Conservation (phyloP, 2,113 vertebrate species). For the Proteles cristata region DNA sequence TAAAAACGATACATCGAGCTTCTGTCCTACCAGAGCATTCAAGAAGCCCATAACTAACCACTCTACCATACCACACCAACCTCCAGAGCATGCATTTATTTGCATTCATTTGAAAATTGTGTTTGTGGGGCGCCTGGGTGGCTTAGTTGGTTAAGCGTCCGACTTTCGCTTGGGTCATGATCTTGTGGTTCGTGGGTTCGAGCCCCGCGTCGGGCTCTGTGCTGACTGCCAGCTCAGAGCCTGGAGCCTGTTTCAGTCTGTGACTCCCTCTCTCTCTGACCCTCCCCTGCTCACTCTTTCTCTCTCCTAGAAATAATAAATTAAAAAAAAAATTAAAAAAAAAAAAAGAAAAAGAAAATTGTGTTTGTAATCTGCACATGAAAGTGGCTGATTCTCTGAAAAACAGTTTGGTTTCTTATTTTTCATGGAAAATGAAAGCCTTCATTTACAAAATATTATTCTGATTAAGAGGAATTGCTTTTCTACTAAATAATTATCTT, state of each 20-base stretch:
- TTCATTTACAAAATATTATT: background rate
- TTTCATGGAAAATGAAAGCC: background rate
- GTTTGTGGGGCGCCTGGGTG: too few species aligned
- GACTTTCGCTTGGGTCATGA: too few species aligned
- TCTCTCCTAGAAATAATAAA: too few species aligned
- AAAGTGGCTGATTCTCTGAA: background rate
- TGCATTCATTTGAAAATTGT: conserved; percentile 18
- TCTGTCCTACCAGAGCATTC: background rate
- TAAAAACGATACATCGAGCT: background rate
- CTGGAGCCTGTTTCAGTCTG: too few species aligned
- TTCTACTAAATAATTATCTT: background rate
- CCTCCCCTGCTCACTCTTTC: too few species aligned
- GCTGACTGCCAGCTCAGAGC: too few species aligned
- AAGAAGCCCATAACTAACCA: background rate
- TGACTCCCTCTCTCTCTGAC: too few species aligned
- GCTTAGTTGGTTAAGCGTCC: too few species aligned
- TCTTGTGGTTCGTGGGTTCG: too few species aligned
- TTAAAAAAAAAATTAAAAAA: too few species aligned
- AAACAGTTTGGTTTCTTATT: background rate
- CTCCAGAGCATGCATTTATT: background rate
- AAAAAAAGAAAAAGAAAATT: too few species aligned
- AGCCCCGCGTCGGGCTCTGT: too few species aligned
- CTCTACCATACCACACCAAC: background rate
- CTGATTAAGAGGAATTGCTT: background rate
- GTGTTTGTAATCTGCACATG: background rate